phyloP scores from a whole-genome alignment of 2,888 invertebrate species.

The Caenorhabditis macrosperma region DNA sequence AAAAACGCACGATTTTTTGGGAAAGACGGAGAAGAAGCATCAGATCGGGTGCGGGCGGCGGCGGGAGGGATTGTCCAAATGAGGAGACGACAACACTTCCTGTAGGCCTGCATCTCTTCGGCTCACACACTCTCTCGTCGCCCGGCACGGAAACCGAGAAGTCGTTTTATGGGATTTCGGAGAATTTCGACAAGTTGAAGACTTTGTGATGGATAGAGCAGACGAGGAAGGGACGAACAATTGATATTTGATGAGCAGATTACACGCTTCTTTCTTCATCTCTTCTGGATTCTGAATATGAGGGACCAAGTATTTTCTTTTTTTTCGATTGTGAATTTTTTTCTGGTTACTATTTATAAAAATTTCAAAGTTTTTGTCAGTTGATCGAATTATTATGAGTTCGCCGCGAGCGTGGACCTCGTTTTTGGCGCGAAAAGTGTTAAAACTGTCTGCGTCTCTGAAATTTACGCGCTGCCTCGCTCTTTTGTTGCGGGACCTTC shows the following conservation, averaged over 20 bases:
- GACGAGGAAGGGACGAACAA: background rate
- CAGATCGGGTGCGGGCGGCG: slow-evolving; percentile 26
- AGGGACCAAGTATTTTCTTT: too few species aligned
- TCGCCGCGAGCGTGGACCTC: too few species aligned
- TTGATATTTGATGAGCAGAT: background rate
- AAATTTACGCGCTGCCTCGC: too few species aligned
- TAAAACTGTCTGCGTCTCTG: too few species aligned
- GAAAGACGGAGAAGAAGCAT: slow-evolving; percentile 8
- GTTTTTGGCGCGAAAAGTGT: too few species aligned
- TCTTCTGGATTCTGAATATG: background rate
- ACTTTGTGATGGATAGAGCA: slow-evolving; percentile 6
- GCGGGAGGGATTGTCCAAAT: slow-evolving; percentile 13
- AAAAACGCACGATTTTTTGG: slow-evolving; percentile 39
- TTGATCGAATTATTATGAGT: too few species aligned
- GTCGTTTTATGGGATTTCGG: slow-evolving; percentile 44
- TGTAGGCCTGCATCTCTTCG: slow-evolving; percentile 34
- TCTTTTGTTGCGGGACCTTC: too few species aligned
- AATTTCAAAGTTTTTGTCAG: too few species aligned
- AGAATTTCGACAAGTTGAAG: slow-evolving; percentile 15
- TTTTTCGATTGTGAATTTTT: too few species aligned
- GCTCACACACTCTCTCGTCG: background rate
- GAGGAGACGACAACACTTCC: slow-evolving; percentile 35
- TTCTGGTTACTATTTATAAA: too few species aligned
- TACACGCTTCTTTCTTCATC: too few species aligned
- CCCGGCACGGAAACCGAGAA: slow-evolving; percentile 5